phyloP scores from a whole-genome alignment of 2,888 invertebrate genomes.

The Rhodophaea formosa region DNA sequence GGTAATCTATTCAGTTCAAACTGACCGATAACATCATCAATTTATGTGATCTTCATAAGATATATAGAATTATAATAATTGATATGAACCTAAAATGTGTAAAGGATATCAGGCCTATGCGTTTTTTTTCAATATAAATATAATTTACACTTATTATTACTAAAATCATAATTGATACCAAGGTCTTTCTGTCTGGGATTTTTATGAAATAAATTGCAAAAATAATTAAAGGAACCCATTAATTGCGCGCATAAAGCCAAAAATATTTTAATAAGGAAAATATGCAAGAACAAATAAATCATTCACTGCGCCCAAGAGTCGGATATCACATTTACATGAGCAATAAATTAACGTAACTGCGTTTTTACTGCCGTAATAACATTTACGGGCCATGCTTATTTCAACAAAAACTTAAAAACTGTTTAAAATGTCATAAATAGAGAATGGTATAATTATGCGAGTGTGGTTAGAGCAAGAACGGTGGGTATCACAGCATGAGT shows the following conservation, averaged over 20 bases:
- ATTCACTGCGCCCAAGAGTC: conserved; percentile 52
- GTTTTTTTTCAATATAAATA: neutral
- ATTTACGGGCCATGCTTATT: conserved; percentile 72
- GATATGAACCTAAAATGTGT: neutral
- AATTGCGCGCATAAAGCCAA: conserved; percentile 19
- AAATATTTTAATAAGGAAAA: conserved; percentile 43
- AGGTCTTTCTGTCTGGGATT: no score
- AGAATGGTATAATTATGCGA: conserved; percentile 71
- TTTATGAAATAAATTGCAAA: neutral
- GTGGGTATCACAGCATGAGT: conserved; percentile 36
- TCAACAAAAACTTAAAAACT: conserved; percentile 74
- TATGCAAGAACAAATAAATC: conserved; percentile 54
- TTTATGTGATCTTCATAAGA: conserved; percentile 8
- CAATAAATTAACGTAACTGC: conserved; percentile 74
- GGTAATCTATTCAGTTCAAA: no score
- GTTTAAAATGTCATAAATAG: conserved; percentile 75
- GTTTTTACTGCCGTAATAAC: conserved; percentile 73
- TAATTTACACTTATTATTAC: neutral
- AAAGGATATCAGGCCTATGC: neutral
- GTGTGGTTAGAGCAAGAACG: conserved; percentile 58
- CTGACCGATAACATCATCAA: conserved; percentile 2
- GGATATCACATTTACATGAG: conserved; percentile 63
- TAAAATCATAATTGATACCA: neutral
- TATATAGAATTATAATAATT: neutral
- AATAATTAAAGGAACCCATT: neutral